Conservation (phyloP, 2,113 vertebrate genomes). For the Orthonyx spaldingii region DNA sequence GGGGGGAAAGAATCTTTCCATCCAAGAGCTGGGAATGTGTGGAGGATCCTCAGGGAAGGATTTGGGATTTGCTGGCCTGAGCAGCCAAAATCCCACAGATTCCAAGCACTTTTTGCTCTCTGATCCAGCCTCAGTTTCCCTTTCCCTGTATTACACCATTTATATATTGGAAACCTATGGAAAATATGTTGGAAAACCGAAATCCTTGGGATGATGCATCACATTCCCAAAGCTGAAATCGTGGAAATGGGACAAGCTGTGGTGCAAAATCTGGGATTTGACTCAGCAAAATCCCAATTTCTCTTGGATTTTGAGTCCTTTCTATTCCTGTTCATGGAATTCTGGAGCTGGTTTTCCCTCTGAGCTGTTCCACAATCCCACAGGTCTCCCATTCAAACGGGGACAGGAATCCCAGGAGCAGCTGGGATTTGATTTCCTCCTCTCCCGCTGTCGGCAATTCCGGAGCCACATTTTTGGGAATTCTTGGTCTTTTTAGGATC, state of each 20-base stretch:
- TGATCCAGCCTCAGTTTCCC: neutral
- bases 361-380: neutral
- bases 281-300: neutral
- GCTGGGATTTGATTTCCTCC: neutral
- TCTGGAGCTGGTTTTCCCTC: neutral
- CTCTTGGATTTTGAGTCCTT: neutral
- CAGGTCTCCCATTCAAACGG: neutral
- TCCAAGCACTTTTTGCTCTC: no score
- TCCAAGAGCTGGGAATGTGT: rapidly evolving
- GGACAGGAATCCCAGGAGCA: neutral
- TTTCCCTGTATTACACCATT: neutral
- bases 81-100: neutral
- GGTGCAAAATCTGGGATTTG: neutral
- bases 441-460: rapidly evolving
- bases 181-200: neutral
- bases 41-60: neutral
- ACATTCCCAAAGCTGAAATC: neutral
- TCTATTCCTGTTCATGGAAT: neutral
- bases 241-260: rapidly evolving
- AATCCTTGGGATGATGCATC: rapidly evolving
- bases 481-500: neutral
- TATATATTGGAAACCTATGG: neutral
- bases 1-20: neutral
- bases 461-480: neutral
- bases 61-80: neutral